phyloP scores from a whole-genome alignment of 2,888 invertebrate genomes.

The Cyrtodaria siliqua region DNA sequence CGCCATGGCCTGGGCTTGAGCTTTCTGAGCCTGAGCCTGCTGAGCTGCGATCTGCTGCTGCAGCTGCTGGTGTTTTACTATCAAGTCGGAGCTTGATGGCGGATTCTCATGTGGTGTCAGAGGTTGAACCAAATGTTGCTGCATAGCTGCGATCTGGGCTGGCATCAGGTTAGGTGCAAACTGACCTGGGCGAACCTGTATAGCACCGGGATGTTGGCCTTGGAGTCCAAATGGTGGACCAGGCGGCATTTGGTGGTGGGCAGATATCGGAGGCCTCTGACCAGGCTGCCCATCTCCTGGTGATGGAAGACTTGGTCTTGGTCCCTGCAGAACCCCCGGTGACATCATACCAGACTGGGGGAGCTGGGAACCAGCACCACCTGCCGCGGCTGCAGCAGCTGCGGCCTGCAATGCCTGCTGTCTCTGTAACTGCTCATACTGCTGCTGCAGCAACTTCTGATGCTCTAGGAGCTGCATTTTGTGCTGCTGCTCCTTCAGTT shows the following conservation, averaged over 20 bases:
- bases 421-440: conserved; percentile 45
- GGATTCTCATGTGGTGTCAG: conserved; percentile 47
- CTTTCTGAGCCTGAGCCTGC: conserved; percentile 29
- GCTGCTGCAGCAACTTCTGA: conserved; percentile 45
- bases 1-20: conserved; percentile 62
- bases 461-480: conserved; percentile 42
- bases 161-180: conserved; percentile 45
- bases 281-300: conserved; percentile 28
- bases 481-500: conserved; percentile 35
- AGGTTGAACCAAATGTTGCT: conserved; percentile 53
- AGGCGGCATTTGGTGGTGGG: conserved; percentile 58
- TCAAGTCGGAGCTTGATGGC: conserved; percentile 57
- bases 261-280: conserved; percentile 43
- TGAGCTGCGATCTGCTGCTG: conserved; percentile 74
- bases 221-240: conserved; percentile 56
- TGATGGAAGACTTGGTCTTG: conserved; percentile 42
- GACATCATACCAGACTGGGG: conserved; percentile 43
- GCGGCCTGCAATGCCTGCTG: conserved; percentile 44
- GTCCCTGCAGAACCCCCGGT: conserved; percentile 43
- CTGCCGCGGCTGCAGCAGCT: conserved; percentile 29
- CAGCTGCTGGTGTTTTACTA: conserved; percentile 65
- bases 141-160: conserved; percentile 42
- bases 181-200: conserved; percentile 42
- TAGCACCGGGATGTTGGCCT: conserved; percentile 48
- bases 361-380: background rate